These are phyloP conservation scores for Lepus europaeus DNA, from an alignment of 2,113 vertebrate genomes.

Conservation along the genomic window DNA sequence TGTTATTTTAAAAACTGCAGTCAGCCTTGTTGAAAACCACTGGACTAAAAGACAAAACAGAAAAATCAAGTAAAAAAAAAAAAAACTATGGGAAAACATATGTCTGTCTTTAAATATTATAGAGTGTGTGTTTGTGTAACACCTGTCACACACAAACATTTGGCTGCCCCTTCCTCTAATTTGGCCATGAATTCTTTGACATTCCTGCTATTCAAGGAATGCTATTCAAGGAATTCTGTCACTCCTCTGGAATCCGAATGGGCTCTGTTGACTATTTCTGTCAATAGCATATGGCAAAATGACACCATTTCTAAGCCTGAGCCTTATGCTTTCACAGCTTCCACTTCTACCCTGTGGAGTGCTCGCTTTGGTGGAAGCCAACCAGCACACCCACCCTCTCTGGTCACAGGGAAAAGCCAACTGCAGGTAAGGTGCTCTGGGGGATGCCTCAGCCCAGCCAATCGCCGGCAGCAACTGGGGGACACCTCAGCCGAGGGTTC, in stretches of 20 bases:
- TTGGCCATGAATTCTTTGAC: neutral
- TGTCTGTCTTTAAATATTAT: neutral
- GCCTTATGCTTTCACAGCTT: neutral
- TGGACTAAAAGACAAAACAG: neutral
- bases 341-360: neutral
- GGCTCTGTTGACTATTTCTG: neutral
- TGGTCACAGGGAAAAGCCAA: neutral
- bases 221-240: neutral
- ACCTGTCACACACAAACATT: neutral
- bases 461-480: neutral
- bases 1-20: neutral
- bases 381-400: neutral
- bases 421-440: neutral
- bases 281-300: neutral
- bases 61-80: neutral
- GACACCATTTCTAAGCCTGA: neutral
- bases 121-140: neutral
- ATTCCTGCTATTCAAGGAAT: neutral
- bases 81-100: neutral
- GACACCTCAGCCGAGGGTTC: neutral
- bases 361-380: neutral
- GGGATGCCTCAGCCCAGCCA: neutral
- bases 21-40: neutral
- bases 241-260: neutral
- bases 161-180: neutral